phyloP scores from a whole-genome alignment of 2,888 invertebrate genomes.

The Acholoe squamosa region DNA sequence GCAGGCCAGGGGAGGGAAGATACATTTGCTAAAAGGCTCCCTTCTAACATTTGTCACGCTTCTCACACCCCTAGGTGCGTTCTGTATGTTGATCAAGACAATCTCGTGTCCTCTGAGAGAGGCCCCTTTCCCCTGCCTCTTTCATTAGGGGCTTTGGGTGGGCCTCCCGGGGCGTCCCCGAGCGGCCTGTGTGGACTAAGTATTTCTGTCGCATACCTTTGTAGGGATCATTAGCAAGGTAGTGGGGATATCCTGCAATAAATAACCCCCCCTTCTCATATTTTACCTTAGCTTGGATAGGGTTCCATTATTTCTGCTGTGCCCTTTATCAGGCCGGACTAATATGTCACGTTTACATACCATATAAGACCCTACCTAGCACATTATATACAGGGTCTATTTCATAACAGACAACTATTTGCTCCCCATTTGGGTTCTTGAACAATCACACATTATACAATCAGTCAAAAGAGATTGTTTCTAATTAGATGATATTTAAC shows the following conservation, averaged over 20 bases:
- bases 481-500: too few species aligned
- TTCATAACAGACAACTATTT: too few species aligned
- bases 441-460: too few species aligned
- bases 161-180: neutral
- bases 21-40: slow-evolving; percentile 26
- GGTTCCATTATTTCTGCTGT: neutral
- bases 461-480: too few species aligned
- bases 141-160: slow-evolving; percentile 18
- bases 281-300: neutral
- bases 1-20: neutral
- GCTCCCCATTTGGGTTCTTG: too few species aligned
- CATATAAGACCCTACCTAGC: too few species aligned
- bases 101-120: neutral
- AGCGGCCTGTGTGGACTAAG: neutral
- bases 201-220: slow-evolving; percentile 18
- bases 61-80: slow-evolving; percentile 49
- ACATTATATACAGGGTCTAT: too few species aligned
- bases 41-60: slow-evolving; percentile 7
- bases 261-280: neutral
- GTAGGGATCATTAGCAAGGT: neutral
- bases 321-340: neutral
- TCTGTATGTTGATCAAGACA: slow-evolving; percentile 45
- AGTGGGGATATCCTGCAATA: neutral
- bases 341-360: too few species aligned
- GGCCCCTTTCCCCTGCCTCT: slow-evolving; percentile 20